Base-by-base conservation (phyloP, 2,113 vertebrate species). In the Spilogale gracilis region DNA sequence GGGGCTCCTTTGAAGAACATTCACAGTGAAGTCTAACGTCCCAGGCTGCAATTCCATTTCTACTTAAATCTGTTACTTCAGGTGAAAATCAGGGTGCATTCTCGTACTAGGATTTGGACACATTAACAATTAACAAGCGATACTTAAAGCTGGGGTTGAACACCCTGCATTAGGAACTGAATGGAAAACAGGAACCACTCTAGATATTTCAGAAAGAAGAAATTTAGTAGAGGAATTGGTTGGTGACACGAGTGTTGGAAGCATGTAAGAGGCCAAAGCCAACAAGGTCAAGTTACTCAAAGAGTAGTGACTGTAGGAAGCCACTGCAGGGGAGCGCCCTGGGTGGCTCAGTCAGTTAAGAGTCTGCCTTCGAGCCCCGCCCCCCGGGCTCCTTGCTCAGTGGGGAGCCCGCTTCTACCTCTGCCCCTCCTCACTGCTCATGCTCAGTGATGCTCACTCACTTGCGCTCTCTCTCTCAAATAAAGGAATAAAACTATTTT, bases 51-150 rank as follows among this genome's bases (percentile, higher is more conserved):
- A 83, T 92, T 96, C 89, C 18, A 73, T 76, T 83, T 95, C 3
- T 8, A 74, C 83, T 93, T 86, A 94, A 97, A 74, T 80, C 14
- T 95, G 43, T 79, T 89, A 82, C 27, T 73, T 89, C n/a, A 67
- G 14, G 61, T 83, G 95, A 96, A 95, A 91, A 63, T 94, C 45
- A 83, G 54, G 60, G 60, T 56, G 60, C 6, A 50, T 32, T 81
- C 79, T 56, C 4, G 45, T 82, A 61, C 27, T 73, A 60, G 73
- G 23, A 73, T 67, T 27, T 18, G 65, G 38, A 84, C 38, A 78
- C 11, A 54, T 54, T 91, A 65, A 76, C 6, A 80, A 16, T n/a
- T 60, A 69, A 82, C 13, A 83, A 83, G 21, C 54, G 3, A 32
- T 56, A 73, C 38, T 94, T 96, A 79, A 95, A 54, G 50, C n/a